Conservation (phyloP, 2,888 invertebrate species). For the Drosophila histrio region DNA sequence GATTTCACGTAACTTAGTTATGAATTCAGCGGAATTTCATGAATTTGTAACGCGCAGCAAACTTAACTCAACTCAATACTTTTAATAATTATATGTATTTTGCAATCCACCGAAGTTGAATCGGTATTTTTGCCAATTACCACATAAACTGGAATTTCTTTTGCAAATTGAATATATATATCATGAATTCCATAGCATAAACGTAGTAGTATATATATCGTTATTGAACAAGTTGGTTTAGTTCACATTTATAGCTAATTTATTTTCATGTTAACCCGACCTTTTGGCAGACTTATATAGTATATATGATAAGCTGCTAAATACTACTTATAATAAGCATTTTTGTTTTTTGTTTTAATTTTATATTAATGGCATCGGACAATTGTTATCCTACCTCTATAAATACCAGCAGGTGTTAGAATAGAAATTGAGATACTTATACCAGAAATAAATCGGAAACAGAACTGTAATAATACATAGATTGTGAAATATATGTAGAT, state of each 20-base stretch:
- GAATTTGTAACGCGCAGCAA: neutral
- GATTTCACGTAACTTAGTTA: slow-evolving; percentile 3
- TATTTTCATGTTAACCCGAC: slow-evolving; percentile 16
- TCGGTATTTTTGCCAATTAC: neutral
- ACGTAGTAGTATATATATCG: slow-evolving; percentile 9
- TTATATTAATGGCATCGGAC: slow-evolving; percentile 64
- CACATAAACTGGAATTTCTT: neutral
- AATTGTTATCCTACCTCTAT: slow-evolving; percentile 75
- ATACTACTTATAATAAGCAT: neutral
- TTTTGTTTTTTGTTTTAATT: slow-evolving; percentile 24
- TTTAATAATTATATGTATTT: slow-evolving; percentile 2
- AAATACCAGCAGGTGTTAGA: slow-evolving; percentile 70
- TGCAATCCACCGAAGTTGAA: slow-evolving; percentile 7
- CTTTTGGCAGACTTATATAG: slow-evolving; percentile 17
- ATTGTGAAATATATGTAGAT: slow-evolving; percentile 42
- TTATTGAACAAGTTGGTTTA: slow-evolving; percentile 8
- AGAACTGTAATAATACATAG: slow-evolving; percentile 56
- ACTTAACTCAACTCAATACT: slow-evolving; percentile 5
- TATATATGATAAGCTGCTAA: slow-evolving; percentile 15
- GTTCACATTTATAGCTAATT: slow-evolving; percentile 10
- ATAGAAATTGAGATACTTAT: slow-evolving; percentile 54
- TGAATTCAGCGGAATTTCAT: neutral
- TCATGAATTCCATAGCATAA: slow-evolving; percentile 21
- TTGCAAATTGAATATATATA: neutral
- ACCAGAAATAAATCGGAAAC: slow-evolving; percentile 59